Evolutionary conservation across 2,113 vertebrate species (phyloP), one percentile per base, ranked within the genome.

Genomic region (Mobula birostris): DNA sequence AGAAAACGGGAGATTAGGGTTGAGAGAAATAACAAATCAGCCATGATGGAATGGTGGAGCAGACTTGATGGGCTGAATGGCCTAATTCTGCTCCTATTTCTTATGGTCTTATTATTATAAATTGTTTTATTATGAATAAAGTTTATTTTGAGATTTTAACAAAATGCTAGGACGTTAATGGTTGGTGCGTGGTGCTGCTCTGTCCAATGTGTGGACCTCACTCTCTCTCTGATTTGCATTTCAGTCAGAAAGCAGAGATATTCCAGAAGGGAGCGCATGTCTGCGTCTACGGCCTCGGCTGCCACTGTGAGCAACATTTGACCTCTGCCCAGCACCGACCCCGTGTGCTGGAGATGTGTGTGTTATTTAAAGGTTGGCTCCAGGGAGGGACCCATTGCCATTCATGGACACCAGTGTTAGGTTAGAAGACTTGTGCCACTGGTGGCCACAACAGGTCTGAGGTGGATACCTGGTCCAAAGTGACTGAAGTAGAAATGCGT

Each of bases 191-290:
- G 19, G 5, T 17, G 7, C 29, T n/a, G 17, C 36, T 36, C 66
- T 24, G 32, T 74, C 72, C 63, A 36, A 36, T 36, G 32, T 15
- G 21, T 15, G 3, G 48, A 94, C 5, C 40, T 8, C 72, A 29
- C 27, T 8, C 78, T 80, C 14, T 94, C 24, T 9, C 83, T 91
- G 21, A 83, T 95, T 95, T 95, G 11, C 94, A 36, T 93, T 94
- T 85, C 94, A 97, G 97, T 95, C 94, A 95, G 97, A 94, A 97
- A 97, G 95, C 95, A 96, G 36, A 96, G 97, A 94, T 97, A 97
- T 56, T 97, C 97, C 21, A 95, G 97, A 87, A 96, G 97, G 95
- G 97, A 97, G 95, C 95, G 97, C n/a, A 96, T 96, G 1, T 96
- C 97, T 48, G 94, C 95, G 8, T 80, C 95, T 9, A 94, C 95